phyloP scores from a whole-genome alignment of 2,797 vertebrate genomes.

The Hapalemur alaotrensis region DNA sequence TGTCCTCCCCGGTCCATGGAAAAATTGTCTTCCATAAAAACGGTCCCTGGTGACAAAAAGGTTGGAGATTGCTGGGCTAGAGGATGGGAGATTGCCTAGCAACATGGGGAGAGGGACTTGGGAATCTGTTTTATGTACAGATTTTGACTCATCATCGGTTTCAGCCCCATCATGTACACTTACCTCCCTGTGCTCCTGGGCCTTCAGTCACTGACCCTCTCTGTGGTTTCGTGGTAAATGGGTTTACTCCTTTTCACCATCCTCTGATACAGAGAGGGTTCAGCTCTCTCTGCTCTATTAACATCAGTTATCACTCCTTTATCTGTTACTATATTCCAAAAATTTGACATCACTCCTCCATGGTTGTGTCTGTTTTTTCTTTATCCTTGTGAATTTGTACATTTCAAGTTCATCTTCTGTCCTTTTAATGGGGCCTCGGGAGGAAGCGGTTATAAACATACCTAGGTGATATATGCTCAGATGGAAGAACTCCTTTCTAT shows the following conservation, averaged over 20 bases:
- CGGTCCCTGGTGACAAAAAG: too few relatives aligned
- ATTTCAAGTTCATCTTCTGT: conserved; percentile 32
- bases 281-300: not conserved
- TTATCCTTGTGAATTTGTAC: not conserved
- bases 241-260: not conserved
- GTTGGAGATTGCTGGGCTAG: too few relatives aligned
- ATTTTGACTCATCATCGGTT: not conserved
- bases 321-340: not conserved
- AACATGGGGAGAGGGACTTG: not conserved
- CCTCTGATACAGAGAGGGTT: not conserved
- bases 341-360: not conserved
- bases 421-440: not conserved
- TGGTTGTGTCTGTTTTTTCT: not conserved
- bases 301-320: not conserved
- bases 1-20: too few relatives aligned
- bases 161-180: not conserved
- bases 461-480: not conserved
- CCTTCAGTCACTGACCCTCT: not conserved
- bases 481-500: not conserved
- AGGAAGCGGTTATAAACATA: not conserved
- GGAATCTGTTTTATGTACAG: not conserved
- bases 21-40: too few relatives aligned
- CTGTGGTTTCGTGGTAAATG: not conserved
- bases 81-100: not conserved
- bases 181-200: not conserved